Conservation (phyloP, 92 coral and sea anemone genomes). For the Galaxea fascicularis region DNA sequence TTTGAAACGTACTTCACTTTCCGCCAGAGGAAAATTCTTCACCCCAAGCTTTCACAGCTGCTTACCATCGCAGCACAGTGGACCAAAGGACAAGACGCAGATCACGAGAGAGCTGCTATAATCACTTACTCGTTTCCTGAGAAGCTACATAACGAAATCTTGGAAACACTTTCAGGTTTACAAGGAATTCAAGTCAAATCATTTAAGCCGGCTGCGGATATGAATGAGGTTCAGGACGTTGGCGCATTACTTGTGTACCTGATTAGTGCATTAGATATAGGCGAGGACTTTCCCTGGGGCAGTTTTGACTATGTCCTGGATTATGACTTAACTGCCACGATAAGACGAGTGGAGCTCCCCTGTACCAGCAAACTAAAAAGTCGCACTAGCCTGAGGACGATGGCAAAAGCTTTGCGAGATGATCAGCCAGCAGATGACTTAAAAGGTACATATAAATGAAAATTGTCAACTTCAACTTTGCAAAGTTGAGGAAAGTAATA, state of each 20-base stretch:
- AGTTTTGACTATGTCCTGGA: slow-evolving; percentile 77
- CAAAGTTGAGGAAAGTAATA: too few relatives aligned
- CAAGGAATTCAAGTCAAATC: slow-evolving; percentile 41
- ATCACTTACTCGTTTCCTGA: slow-evolving; percentile 50
- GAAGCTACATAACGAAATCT: slow-evolving; percentile 35
- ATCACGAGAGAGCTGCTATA: slow-evolving; percentile 35
- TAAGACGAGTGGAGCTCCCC: slow-evolving; percentile 18
- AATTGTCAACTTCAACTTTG: too few relatives aligned
- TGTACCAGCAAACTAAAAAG: slow-evolving; percentile 39
- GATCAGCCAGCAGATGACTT: slow-evolving; percentile 1
- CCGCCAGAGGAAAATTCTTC: slow-evolving; percentile 71
- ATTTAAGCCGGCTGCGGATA: slow-evolving; percentile 19
- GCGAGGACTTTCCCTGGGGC: slow-evolving; percentile 76
- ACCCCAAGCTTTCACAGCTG: slow-evolving; percentile 82
- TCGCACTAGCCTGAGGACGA: slow-evolving; percentile 51
- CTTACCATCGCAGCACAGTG: slow-evolving; percentile 43
- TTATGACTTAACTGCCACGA: slow-evolving; percentile 66
- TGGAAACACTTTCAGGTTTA: slow-evolving; percentile 51
- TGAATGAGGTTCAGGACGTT: not conserved
- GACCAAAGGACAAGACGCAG: slow-evolving; percentile 37
- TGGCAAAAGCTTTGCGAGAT: slow-evolving; percentile 8
- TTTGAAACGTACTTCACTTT: slow-evolving; percentile 76
- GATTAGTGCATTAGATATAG: slow-evolving; percentile 48
- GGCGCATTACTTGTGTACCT: slow-evolving; percentile 32
- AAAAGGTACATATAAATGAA: slow-evolving; percentile 1